Conservation (phyloP, 2,113 vertebrate species). For the Ondatra zibethicus region DNA sequence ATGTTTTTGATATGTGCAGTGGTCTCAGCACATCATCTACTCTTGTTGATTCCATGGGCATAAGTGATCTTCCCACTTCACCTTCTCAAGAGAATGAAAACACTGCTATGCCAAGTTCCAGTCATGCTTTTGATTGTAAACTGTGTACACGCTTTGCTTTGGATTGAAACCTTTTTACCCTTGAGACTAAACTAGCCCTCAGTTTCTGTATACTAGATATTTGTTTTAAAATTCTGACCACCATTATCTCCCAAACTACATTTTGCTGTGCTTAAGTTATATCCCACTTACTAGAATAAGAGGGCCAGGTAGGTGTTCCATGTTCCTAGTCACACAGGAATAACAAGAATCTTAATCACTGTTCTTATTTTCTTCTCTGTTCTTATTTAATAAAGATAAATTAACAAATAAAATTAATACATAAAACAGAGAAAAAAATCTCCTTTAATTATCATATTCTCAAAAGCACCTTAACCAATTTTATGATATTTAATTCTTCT, state of each 20-base stretch:
- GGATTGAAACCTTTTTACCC: background rate
- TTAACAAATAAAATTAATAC: background rate
- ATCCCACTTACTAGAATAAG: background rate
- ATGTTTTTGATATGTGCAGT: background rate
- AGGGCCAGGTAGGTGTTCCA: background rate
- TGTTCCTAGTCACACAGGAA: background rate
- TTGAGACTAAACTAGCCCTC: conserved; percentile 15
- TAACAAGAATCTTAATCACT: background rate
- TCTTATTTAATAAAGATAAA: too few relatives aligned
- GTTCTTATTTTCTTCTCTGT: too few relatives aligned
- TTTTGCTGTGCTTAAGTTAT: background rate
- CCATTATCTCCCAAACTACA: background rate
- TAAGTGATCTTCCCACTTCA: background rate
- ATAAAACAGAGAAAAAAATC: background rate
- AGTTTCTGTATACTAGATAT: background rate
- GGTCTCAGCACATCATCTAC: background rate
- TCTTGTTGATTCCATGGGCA: background rate
- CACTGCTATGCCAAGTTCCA: background rate
- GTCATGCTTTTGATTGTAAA: background rate
- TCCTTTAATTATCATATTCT: too few relatives aligned
- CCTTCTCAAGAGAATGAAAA: background rate
- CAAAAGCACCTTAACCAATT: background rate
- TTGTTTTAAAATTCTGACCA: background rate
- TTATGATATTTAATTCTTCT: background rate
- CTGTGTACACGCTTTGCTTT: background rate